Base-by-base conservation (phyloP, 2,888 invertebrate genomes). In the Tromatobia lineatoria region DNA sequence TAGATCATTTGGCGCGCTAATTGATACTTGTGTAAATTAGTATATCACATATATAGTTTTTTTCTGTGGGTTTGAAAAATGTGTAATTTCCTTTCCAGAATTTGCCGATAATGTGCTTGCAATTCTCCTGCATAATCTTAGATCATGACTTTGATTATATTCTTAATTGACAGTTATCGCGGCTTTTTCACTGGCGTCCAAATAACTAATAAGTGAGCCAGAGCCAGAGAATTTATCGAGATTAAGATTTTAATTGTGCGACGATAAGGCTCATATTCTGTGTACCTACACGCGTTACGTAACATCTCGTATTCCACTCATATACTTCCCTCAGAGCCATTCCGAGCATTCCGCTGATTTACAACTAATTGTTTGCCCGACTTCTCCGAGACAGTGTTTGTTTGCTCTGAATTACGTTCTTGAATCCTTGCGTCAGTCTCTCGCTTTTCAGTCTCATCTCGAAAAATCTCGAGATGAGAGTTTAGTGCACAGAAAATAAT, bases 311-410 rank as follows among this genome's bases (percentile, higher is more conserved):
- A 29, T 52, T 8, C 20, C 45, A 59, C 54, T 50, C 25, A 47
- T 70, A 23, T 54, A 11, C 29, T 78, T 45, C 59, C 67, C 75
- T 82, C 71, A 47, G 18, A 29, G 47, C 20, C 47, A 23, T 61
- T 75, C 42, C 75, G 71, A 66, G 81, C 66, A 67, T 54, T 73
- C 52, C 70, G 23, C 42, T 86, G 85, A 88, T 88, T 88, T 87
- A 88, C 70, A 83, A 82, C 57, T 80, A 59, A 85, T 82, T 86
- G 84, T 87, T 86, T 85, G 81, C 81, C 71, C 83, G 84, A 86
- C 83, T 85, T 88, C 83, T 50, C 82, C 81, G 82, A 80, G 82
- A 84, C 84, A 87, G 77, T 85, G 78, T 87, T 86, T 88, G 88
- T 87, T 87, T 87, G 84, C 81, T 83, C 87, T 86, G 85, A 83